phyloP scores from a whole-genome alignment of 2,113 vertebrate species.

The Tringa solitaria region DNA sequence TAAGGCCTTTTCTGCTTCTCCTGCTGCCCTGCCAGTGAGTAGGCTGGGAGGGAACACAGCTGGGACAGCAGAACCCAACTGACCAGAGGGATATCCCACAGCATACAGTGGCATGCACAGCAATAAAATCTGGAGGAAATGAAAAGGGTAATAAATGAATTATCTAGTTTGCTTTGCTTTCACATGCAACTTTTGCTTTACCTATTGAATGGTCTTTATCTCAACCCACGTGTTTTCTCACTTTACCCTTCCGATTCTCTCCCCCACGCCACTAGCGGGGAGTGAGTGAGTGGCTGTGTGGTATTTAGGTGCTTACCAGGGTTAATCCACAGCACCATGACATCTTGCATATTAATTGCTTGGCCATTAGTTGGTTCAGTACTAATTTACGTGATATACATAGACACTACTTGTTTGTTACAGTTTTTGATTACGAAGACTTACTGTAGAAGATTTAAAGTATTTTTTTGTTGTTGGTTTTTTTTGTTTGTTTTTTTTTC shows the following conservation, averaged over 20 bases:
- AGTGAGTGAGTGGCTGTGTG: not conserved
- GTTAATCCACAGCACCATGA: not conserved
- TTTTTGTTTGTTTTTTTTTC: not conserved
- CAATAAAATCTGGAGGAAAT: not conserved
- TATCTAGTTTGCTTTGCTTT: not conserved
- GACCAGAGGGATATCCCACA: not conserved
- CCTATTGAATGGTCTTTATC: not conserved
- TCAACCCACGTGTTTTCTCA: not conserved
- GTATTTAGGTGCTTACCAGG: not conserved
- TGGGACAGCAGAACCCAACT: not conserved
- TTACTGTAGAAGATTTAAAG: not conserved
- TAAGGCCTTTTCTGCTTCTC: not conserved
- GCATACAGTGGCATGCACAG: not conserved
- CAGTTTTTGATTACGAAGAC: not conserved
- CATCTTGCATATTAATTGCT: not conserved
- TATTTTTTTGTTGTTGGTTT: not conserved
- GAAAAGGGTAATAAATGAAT: not conserved
- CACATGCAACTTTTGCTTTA: not conserved
- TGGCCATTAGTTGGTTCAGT: not conserved
- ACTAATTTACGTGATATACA: not conserved
- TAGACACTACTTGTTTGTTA: not conserved
- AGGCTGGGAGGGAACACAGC: not conserved
- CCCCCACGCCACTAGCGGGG: not conserved
- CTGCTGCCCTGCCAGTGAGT: accelerated
- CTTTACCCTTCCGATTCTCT: not conserved